A percentile compares a stretch with the other conserved stretches of the same genome.
Evolutionary conservation across 1,140 invertebrate genomes (phyloP).

Genomic region (Macrosteles quadrilineatus): DNA sequence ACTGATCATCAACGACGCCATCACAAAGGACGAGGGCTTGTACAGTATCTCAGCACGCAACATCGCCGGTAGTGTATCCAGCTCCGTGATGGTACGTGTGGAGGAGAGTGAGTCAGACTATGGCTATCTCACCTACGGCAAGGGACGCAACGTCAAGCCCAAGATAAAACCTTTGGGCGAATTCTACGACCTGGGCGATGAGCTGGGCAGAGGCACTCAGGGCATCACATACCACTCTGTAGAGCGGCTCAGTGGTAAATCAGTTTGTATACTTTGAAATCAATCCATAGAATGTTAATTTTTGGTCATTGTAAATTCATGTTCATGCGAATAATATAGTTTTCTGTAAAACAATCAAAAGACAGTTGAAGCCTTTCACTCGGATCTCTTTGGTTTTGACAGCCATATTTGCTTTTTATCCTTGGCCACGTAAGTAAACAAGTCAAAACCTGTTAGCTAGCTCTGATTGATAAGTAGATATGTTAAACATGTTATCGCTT

Average conservation of each 20-base stretch:
- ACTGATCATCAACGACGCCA: constrained; percentile 81
- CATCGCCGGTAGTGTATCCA: constrained; percentile 86
- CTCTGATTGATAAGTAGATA: no score
- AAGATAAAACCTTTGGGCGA: constrained; percentile 72
- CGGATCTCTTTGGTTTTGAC: no score
- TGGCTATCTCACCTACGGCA: constrained; percentile 67
- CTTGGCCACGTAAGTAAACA: no score
- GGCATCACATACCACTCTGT: constrained; percentile 87
- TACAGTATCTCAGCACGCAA: constrained; percentile 93
- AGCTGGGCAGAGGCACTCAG: constrained; percentile 89
- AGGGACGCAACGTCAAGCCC: constrained; percentile 64
- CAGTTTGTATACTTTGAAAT: no score
- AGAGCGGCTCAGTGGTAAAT: constrained; percentile 69
- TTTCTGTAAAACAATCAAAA: no score
- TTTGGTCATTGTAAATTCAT: neutral
- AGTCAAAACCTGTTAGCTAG: no score
- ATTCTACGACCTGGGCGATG: constrained; percentile 90
- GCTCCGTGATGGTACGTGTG: constrained; percentile 87
- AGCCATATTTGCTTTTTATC: no score
- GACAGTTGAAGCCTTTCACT: no score
- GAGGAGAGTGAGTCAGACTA: constrained; percentile 84
- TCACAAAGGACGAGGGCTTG: constrained; percentile 87
- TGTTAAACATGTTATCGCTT: no score
- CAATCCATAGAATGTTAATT: neutral
- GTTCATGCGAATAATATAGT: no score